Evolutionary conservation across 2,113 vertebrate species (phyloP).

Genomic region (Polypterus bichir): DNA sequence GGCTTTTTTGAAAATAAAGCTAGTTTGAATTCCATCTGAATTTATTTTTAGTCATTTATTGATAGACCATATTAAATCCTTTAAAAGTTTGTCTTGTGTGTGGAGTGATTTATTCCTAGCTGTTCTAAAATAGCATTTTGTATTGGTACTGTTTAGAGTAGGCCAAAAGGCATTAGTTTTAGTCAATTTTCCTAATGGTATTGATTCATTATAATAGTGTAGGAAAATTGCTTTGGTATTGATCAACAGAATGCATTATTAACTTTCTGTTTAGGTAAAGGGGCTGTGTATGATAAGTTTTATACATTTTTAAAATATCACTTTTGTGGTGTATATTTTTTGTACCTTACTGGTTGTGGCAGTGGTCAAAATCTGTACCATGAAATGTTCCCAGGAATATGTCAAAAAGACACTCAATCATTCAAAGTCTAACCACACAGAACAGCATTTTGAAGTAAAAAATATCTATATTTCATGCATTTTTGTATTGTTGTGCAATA

Average conservation of each 20-base stretch:
- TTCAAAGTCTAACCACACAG: no score
- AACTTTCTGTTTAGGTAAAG: constrained; percentile 5
- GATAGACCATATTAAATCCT: not conserved
- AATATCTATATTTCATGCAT: no score
- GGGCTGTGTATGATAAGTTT: not conserved
- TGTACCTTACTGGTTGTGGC: no score
- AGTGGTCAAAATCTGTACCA: no score
- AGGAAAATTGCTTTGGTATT: constrained; percentile 11
- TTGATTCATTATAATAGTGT: constrained; percentile 9
- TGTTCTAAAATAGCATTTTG: not conserved
- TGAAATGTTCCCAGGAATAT: no score
- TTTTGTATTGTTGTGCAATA: no score
- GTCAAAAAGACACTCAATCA: no score
- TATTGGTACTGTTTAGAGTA: not conserved
- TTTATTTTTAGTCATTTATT: constrained; percentile 2
- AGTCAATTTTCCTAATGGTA: constrained; percentile 9
- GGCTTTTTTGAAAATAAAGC: constrained; percentile 2
- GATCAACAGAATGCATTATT: constrained; percentile 15
- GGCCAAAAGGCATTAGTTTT: not conserved
- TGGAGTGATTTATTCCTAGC: not conserved
- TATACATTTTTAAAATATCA: not conserved
- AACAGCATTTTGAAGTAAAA: no score
- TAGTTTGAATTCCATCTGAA: constrained; percentile 1
- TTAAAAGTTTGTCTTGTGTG: constrained; percentile 3
- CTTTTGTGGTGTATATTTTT: no score